Evolutionary conservation across 2,113 vertebrate species (phyloP), one percentile per base, ranked within the genome.

Genomic region (Pheucticus melanocephalus): DNA sequence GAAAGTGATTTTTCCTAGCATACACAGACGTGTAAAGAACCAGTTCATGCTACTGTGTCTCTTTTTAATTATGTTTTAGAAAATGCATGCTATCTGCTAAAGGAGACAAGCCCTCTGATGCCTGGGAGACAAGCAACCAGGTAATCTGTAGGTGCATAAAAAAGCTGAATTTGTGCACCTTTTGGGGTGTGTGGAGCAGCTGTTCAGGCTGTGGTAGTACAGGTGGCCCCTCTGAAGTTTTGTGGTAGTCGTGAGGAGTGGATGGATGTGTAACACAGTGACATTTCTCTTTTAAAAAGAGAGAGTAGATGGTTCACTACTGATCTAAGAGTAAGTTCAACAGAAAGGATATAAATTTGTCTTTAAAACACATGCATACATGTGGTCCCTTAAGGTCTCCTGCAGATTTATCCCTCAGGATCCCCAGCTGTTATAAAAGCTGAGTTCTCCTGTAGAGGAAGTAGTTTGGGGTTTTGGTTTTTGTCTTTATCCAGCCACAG

Each of bases 81-180:
- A 98, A 98, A 94, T 97, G 97, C 23, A 94, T 98, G 37, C 80
- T 98, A 59, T 97, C 95, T 48, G 88, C 92, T 88, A 97, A 96
- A 92, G 96, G 97, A 91, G 97, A 97, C 42, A 92, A 86, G 85
- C 95, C 93, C 27, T 88, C 95, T 57, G 82, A 96, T 63, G 87
- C 75, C 23, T 98, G 98, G 98, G 97, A 98, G 40, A 90, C 42
- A 90, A 96, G 85, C 88, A 98, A 97, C 72, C 98, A 98, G 98
- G 98, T 98, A 94, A 96, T 22, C 20, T 57, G 64, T 39, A 42
- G 47, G 40, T 64, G 21, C 42, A 64, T 59, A 22, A 81, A 78
- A 78, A 33, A 57, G 14, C 6, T 93, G 25, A 14, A 11, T 57
- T 72, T 80, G 13, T 79, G n/a, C 9, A 35, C 6, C 47, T 88